phyloP scores from a whole-genome alignment of 37 sponge, comb jelly and placozoan species.

The Beroe ovata region DNA sequence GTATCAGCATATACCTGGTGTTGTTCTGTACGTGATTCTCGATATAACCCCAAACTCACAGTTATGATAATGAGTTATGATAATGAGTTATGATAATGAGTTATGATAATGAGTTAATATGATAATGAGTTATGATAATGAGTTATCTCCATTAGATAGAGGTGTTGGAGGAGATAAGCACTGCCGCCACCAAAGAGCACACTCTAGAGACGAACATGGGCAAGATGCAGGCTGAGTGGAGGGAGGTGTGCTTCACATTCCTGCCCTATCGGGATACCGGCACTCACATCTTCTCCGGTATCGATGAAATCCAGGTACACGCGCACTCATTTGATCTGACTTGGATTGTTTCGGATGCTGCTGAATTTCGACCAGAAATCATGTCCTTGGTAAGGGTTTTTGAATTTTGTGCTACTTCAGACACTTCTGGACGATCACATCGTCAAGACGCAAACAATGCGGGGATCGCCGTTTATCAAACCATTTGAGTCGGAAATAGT shows the following conservation, averaged over 20 bases:
- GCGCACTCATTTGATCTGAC: too few relatives aligned
- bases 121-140: too few relatives aligned
- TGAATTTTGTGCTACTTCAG: too few relatives aligned
- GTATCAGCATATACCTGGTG: too few relatives aligned
- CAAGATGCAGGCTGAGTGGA: conserved; percentile 96
- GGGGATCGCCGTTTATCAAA: conserved; percentile 98
- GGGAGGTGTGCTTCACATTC: conserved; percentile 81
- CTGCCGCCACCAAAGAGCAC: conserved; percentile 91
- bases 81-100: too few relatives aligned
- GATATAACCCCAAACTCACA: too few relatives aligned
- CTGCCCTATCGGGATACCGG: conserved; percentile 95
- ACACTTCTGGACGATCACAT: conserved; percentile 93
- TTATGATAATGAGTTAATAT: too few relatives aligned
- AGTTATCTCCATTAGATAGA: conserved; percentile 42
- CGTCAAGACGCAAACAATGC: conserved; percentile 96
- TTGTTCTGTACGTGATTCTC: too few relatives aligned
- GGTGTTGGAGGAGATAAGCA: conserved; percentile 43
- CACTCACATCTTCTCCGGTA: conserved; percentile 83
- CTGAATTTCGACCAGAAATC: too few relatives aligned
- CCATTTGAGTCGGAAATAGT: conserved; percentile 92
- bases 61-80: too few relatives aligned
- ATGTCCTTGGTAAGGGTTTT: too few relatives aligned
- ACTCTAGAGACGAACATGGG: conserved; percentile 90
- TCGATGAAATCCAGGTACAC: conserved; percentile 93
- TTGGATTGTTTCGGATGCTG: too few relatives aligned